A percentile compares a stretch with the other conserved stretches of the same genome.
These are phyloP conservation scores for Pollenia angustigena DNA, from an alignment of 2,888 invertebrate species.

Conservation along the genomic window DNA sequence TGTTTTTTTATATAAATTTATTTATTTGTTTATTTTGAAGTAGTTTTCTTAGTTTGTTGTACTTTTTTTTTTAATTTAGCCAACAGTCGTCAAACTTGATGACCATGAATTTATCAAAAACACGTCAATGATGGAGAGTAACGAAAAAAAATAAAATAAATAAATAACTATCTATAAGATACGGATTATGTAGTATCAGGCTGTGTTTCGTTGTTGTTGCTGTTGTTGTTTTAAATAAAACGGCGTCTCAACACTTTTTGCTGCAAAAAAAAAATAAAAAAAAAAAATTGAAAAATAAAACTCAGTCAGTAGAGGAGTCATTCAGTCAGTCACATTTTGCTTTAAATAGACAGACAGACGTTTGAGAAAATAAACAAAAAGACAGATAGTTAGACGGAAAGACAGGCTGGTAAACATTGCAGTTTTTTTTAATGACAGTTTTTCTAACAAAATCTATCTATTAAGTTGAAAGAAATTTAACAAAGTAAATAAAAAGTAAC, in stretches of 20 bases:
- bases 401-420: constrained; percentile 22
- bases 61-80: constrained; percentile 51
- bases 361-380: not conserved
- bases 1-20: not conserved
- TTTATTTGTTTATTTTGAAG: constrained; percentile 47
- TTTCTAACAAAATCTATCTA: constrained; percentile 57
- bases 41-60: constrained; percentile 34
- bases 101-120: constrained; percentile 74
- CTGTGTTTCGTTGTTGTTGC: not conserved
- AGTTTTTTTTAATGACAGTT: constrained; percentile 66
- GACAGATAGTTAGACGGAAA: not conserved
- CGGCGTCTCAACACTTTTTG: constrained; percentile 57
- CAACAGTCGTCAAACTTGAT: constrained; percentile 74
- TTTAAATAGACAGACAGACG: constrained; percentile 41
- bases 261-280: constrained; percentile 14
- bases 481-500: not conserved
- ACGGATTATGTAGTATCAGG: constrained; percentile 39
- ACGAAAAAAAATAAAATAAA: constrained; percentile 26
- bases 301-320: constrained; percentile 58
- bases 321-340: constrained; percentile 35
- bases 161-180: constrained; percentile 33
- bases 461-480: constrained; percentile 30
- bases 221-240: constrained; percentile 41
- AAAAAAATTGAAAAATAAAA: constrained; percentile 13
- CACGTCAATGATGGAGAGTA: constrained; percentile 65